Percentiles rank a stretch among this genome's conserved stretches.
Evolutionary conservation across 2,888 invertebrate genomes (phyloP).

Genomic region (Sclerodermus sp.): DNA sequence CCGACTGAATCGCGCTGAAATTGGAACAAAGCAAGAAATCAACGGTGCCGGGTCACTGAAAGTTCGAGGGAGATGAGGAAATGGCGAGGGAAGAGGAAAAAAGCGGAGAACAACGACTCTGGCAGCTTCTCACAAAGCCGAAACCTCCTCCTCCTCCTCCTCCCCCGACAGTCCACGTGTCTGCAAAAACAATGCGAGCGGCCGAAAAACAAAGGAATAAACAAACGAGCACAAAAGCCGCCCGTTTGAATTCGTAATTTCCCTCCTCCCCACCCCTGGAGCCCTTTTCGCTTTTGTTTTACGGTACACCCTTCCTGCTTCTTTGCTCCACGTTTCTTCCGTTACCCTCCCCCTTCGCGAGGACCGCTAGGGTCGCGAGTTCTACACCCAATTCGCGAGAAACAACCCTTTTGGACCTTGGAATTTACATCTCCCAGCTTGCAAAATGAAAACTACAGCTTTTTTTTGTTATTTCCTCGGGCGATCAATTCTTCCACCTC

Average conservation of each 20-base stretch:
- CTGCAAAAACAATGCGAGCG: conserved; percentile 11
- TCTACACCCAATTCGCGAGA: too few relatives aligned
- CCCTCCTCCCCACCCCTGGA: conserved; percentile 22
- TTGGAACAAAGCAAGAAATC: conserved; percentile 2
- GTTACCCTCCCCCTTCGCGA: conserved; percentile 12
- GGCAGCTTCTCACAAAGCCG: conserved; percentile 34
- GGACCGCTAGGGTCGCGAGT: too few relatives aligned
- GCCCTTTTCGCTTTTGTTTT: conserved; percentile 46
- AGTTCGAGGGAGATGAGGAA: conserved; percentile 13
- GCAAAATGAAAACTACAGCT: too few relatives aligned
- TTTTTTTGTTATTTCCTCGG: too few relatives aligned
- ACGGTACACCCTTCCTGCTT: conserved; percentile 18
- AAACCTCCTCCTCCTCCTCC: conserved; percentile 24
- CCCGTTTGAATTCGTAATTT: conserved; percentile 57
- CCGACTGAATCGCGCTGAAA: conserved; percentile 7
- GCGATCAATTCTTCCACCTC: too few relatives aligned
- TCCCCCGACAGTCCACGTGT: conserved; percentile 5
- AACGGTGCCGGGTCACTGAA: conserved; percentile 6
- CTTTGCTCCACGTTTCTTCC: conserved; percentile 18
- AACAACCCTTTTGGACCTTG: too few relatives aligned
- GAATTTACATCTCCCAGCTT: too few relatives aligned
- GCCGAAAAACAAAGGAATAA: conserved; percentile 56
- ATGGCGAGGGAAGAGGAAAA: conserved; percentile 23
- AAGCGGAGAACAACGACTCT: conserved; percentile 19
- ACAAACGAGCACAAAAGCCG: conserved; percentile 53